Base-by-base conservation (phyloP, 2,113 vertebrate species). In the Taxidea taxus region DNA sequence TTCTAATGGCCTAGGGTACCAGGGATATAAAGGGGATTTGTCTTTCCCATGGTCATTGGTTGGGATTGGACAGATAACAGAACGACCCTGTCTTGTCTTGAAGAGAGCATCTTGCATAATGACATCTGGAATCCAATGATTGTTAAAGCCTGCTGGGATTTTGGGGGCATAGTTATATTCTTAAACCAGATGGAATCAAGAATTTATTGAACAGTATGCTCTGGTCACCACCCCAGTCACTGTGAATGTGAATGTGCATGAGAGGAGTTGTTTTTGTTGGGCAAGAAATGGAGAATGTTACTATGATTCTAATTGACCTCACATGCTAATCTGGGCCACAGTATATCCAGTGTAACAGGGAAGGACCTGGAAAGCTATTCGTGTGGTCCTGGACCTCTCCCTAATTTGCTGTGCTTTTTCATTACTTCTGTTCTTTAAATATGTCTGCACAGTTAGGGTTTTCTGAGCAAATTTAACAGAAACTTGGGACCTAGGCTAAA, bases 381-480 rank as follows among this genome's bases (percentile, higher is more conserved):
- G 88, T 14, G 72, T 49, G 23, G 54, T 84, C 62, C 21, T 62
- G 42, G 25, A 42, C 8, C 34, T 60, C 13, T 39, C 2, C 20
- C 47, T 92, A 14, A 39, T 80, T 87, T 90, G 2, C 31, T 92
- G 3, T 58, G 44, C 8, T 90, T 23, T 86, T 90, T 87, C 20
- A 54, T 95, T 72, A 47, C 27, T 82, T 94, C 66, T 66, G 0
- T 95, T 89, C n/a, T 86, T 87, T 39, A 95, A 94, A 54, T 21
- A 1, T 31, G 90, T 87, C 37, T 92, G 31, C 25, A 44, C 7
- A 39, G 29, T 93, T 87, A 85, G 44, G 12, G 20, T 31, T 95
- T 80, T 94, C 85, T 83, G 16, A 94, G 58, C 21, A 97, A 91
- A 75, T 94, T 91, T 94, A 81, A 29, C 4, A 84, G 75, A 89